Conservation (phyloP, 2,113 vertebrate genomes). For the Phalacrocorax pelagicus region DNA sequence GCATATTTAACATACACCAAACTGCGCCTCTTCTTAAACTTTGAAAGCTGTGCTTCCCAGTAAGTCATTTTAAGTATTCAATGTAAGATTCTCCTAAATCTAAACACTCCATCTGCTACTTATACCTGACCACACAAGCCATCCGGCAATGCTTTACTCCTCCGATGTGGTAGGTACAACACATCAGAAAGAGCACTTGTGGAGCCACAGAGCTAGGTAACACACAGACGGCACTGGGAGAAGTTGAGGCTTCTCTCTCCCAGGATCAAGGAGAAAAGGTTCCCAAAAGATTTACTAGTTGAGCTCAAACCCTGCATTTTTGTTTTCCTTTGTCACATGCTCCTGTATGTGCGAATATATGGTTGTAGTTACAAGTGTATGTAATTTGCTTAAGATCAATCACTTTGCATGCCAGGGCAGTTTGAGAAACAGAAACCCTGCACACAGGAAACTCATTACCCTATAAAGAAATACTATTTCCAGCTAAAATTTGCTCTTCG, state of each 20-base stretch:
- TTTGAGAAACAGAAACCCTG: neutral
- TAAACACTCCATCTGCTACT: neutral
- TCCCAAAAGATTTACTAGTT: neutral
- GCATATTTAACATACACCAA: neutral
- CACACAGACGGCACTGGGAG: accelerated
- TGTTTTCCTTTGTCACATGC: neutral
- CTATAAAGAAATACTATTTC: neutral
- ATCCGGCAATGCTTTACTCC: neutral
- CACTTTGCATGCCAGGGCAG: neutral
- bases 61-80: neutral
- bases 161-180: accelerated
- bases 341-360: neutral
- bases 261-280: neutral
- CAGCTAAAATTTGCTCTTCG: neutral
- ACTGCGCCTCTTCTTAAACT: neutral
- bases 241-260: neutral
- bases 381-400: neutral
- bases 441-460: neutral
- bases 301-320: neutral
- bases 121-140: neutral
- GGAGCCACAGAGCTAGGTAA: neutral
- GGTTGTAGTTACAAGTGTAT: neutral
- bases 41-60: neutral
- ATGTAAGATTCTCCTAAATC: neutral
- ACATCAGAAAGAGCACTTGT: accelerated